A percentile compares a stretch with the other conserved stretches of the same genome.
These are phyloP conservation scores for Pheosia gnoma DNA, from an alignment of 2,888 invertebrate genomes.

Conservation along the genomic window DNA sequence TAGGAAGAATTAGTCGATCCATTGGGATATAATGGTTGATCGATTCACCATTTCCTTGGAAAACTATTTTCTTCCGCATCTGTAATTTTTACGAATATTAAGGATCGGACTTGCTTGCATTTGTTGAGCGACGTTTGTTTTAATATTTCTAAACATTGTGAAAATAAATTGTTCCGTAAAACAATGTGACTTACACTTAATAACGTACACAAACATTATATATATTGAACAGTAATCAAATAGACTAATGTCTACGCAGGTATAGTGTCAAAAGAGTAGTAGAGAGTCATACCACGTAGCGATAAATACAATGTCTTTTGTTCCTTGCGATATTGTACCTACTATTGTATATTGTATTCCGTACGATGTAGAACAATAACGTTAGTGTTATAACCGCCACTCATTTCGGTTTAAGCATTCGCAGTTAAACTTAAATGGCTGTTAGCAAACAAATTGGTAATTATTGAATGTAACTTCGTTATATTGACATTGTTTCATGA, in stretches of 20 bases:
- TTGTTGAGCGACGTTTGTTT: no score
- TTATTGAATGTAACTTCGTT: no score
- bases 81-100: not conserved
- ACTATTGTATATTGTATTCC: constrained; percentile 10
- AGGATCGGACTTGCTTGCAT: no score
- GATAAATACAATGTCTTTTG: constrained; percentile 3
- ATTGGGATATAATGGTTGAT: not conserved
- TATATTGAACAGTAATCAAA: not conserved
- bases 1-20: not conserved
- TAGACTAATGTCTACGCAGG: not conserved
- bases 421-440: not conserved
- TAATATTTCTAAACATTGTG: no score
- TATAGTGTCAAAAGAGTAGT: not conserved
- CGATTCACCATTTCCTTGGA: not conserved
- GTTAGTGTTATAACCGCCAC: constrained; percentile 8
- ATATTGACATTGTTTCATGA: no score
- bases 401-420: constrained; percentile 8
- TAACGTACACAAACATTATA: not conserved
- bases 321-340: not conserved
- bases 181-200: not conserved
- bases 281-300: not conserved
- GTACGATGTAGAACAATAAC: constrained; percentile 16
- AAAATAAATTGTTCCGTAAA: not conserved
- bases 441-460: not conserved
- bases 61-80: not conserved